A percentile compares a stretch with the other conserved stretches of the same genome.
These are phyloP conservation scores for Rostratula benghalensis DNA, from an alignment of 2,113 vertebrate species.

Conservation along the genomic window DNA sequence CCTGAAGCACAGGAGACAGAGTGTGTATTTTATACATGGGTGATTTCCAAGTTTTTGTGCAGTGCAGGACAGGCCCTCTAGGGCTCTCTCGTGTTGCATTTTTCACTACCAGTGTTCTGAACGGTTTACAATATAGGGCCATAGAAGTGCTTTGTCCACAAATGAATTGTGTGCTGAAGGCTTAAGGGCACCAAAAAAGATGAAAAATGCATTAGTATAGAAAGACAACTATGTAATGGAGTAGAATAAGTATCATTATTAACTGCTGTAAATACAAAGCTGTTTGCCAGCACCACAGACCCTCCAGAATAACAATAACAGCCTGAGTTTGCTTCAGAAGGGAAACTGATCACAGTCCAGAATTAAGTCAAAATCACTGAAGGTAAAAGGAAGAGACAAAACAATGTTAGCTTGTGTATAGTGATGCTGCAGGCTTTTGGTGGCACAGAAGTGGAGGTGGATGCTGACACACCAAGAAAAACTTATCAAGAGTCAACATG, in stretches of 20 bases:
- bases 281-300: not conserved
- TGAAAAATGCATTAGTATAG: not conserved
- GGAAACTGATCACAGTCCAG: not conserved
- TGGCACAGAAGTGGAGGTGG: not conserved
- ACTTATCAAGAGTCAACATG: not conserved
- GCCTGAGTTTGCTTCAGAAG: not conserved
- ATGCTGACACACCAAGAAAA: not conserved
- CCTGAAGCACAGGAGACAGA: not conserved
- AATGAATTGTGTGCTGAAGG: not conserved
- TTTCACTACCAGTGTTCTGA: not conserved
- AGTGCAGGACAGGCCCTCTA: not conserved
- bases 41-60: not conserved
- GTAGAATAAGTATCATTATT: not conserved
- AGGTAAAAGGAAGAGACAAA: not conserved
- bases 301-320: not conserved
- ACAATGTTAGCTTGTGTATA: not conserved
- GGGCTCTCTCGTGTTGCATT: not conserved
- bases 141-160: not conserved
- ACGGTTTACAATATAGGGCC: not conserved
- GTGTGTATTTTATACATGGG: not conserved
- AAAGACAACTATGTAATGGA: not conserved
- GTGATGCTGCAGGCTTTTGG: not conserved
- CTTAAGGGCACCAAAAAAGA: not conserved
- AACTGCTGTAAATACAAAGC: slow-evolving; percentile 33
- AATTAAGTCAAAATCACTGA: slow-evolving; percentile 48